A percentile compares a stretch with the other conserved stretches of the same genome.
phyloP scores from a whole-genome alignment of 2,113 vertebrate species.

The Gambusia affinis region DNA sequence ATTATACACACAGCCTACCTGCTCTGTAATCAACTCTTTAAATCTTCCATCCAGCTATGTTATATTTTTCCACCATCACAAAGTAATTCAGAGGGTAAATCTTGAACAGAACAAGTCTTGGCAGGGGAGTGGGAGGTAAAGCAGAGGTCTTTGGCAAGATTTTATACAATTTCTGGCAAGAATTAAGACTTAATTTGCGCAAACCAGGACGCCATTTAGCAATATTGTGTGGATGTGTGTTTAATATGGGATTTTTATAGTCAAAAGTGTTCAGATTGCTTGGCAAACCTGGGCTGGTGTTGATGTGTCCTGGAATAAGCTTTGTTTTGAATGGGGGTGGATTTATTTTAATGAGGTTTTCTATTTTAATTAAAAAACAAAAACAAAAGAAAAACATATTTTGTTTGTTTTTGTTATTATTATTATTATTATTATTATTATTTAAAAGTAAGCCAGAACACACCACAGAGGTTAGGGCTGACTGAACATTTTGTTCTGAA shows the following conservation, averaged over 20 bases:
- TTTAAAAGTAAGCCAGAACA: background rate
- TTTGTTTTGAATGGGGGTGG: background rate
- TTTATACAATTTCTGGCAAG: conserved; percentile 45
- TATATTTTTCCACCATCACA: conserved; percentile 42
- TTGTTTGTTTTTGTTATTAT: background rate
- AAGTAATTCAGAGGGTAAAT: conserved; percentile 39
- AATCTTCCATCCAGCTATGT: background rate
- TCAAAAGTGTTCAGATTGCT: conserved; percentile 28
- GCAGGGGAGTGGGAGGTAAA: conserved; percentile 44
- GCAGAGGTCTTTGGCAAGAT: conserved; percentile 41
- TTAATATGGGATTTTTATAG: conserved; percentile 30
- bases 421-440: background rate
- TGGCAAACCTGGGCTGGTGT: conserved; percentile 14
- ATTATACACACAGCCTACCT: conserved; percentile 28
- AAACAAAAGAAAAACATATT: too few relatives aligned
- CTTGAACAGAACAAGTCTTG: conserved; percentile 38
- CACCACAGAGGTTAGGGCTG: too few relatives aligned
- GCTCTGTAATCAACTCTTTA: background rate
- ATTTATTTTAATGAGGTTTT: conserved; percentile 8
- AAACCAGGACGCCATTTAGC: conserved; percentile 33
- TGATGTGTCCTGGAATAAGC: background rate
- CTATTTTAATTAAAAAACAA: background rate
- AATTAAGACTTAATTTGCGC: conserved; percentile 34
- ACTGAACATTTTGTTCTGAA: background rate
- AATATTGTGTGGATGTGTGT: conserved; percentile 19